Percentiles rank a stretch among this genome's conserved stretches.
phyloP scores from a whole-genome alignment of 2,113 vertebrate species.

The Hymenochirus boettgeri region DNA sequence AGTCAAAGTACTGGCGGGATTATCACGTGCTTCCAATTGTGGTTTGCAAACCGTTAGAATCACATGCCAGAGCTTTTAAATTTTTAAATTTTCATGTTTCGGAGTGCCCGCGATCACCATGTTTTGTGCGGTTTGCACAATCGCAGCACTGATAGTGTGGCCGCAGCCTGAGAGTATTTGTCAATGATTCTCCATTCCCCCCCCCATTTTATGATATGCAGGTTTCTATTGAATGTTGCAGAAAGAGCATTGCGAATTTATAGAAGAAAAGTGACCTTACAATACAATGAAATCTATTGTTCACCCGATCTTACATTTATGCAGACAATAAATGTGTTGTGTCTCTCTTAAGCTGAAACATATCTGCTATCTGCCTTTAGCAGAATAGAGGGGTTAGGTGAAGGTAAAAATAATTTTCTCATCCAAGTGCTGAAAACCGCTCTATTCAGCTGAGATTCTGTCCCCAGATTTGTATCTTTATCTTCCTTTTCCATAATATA shows the following conservation, averaged over 20 bases:
- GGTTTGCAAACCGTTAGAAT: too few relatives aligned
- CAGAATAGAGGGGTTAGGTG: slow-evolving; percentile 45
- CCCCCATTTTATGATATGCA: too few relatives aligned
- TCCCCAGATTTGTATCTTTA: neutral
- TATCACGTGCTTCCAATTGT: too few relatives aligned
- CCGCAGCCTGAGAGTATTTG: too few relatives aligned
- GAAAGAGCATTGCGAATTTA: neutral
- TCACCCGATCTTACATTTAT: slow-evolving; percentile 2
- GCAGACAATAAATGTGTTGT: slow-evolving; percentile 50
- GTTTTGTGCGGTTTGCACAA: too few relatives aligned
- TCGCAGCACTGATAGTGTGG: too few relatives aligned
- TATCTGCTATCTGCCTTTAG: slow-evolving; percentile 42
- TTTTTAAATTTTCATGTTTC: too few relatives aligned
- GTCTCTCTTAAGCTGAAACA: slow-evolving; percentile 43
- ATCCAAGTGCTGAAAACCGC: slow-evolving; percentile 53
- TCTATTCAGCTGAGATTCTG: slow-evolving; percentile 29
- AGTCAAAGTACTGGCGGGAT: too few relatives aligned
- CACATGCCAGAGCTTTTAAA: too few relatives aligned
- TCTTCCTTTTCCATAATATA: neutral
- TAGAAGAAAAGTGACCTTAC: neutral
- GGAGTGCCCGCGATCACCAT: too few relatives aligned
- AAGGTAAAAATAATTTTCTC: slow-evolving; percentile 46
- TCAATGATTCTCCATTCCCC: too few relatives aligned
- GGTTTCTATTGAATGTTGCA: neutral
- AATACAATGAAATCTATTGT: slow-evolving; percentile 46